Evolutionary conservation across 1,140 invertebrate species (phyloP).

Genomic region (Cryptotermes secundus): DNA sequence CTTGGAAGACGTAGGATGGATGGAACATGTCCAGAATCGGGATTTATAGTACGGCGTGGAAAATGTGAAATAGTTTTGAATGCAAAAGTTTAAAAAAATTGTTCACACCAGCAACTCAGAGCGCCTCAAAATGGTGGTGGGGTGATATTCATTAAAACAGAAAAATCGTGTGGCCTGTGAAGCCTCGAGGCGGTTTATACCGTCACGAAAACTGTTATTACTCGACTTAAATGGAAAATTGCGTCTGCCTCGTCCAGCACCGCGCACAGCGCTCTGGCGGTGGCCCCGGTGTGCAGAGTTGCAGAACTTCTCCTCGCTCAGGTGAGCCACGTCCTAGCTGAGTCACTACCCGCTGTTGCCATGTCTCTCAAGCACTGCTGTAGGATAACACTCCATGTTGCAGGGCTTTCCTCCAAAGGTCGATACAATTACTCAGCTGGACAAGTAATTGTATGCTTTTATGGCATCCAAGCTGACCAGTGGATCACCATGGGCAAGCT

Average conservation of each 20-base stretch:
- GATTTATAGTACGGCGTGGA: no score
- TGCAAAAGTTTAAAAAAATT: background rate
- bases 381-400: no score
- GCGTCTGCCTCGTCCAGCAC: background rate
- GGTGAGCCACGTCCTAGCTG: conserved; percentile 1
- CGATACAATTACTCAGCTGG: no score
- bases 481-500: no score
- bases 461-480: no score
- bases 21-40: no score
- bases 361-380: background rate
- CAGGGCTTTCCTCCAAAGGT: no score
- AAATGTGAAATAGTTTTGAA: no score
- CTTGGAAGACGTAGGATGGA: no score
- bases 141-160: background rate
- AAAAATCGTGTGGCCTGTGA: background rate
- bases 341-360: background rate
- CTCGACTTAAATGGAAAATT: background rate
- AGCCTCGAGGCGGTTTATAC: background rate
- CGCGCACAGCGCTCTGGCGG: background rate
- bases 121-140: background rate
- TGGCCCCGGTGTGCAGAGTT: background rate
- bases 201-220: background rate
- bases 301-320: conserved; percentile 9
- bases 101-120: background rate
- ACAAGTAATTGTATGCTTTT: no score